Percentiles rank a stretch among this genome's conserved stretches.
phyloP scores from a whole-genome alignment of 2,113 vertebrate genomes.

The Penelope pileata region DNA sequence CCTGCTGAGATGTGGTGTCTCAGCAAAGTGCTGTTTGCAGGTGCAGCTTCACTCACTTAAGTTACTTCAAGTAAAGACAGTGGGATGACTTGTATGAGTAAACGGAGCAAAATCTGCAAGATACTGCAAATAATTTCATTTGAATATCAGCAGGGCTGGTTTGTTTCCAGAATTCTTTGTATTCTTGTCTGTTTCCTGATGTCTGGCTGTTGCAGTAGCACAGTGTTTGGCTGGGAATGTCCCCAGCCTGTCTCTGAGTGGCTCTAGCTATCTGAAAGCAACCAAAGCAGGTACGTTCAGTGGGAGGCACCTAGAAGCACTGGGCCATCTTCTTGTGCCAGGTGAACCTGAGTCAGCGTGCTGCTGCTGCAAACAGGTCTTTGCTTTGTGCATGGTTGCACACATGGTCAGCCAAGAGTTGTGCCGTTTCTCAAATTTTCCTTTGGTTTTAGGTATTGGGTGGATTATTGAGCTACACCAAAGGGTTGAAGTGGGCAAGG shows the following conservation, averaged over 20 bases:
- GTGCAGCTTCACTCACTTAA: not conserved
- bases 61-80: not conserved
- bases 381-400: rapidly evolving
- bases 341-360: not conserved
- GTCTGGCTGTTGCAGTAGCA: not conserved
- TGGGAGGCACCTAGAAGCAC: not conserved
- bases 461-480: not conserved
- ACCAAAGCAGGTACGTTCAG: not conserved
- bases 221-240: not conserved
- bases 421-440: not conserved
- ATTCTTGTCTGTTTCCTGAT: not conserved
- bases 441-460: not conserved
- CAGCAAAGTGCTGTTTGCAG: not conserved
- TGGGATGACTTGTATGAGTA: not conserved
- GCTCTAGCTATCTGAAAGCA: not conserved
- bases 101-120: not conserved
- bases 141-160: not conserved
- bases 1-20: not conserved
- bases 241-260: not conserved
- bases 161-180: not conserved
- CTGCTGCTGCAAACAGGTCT: not conserved
- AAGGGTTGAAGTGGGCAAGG: not conserved
- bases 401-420: not conserved
- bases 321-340: not conserved
- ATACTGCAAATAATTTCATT: not conserved